phyloP scores from a whole-genome alignment of 2,888 invertebrate genomes.

The Noctua fimbriata region DNA sequence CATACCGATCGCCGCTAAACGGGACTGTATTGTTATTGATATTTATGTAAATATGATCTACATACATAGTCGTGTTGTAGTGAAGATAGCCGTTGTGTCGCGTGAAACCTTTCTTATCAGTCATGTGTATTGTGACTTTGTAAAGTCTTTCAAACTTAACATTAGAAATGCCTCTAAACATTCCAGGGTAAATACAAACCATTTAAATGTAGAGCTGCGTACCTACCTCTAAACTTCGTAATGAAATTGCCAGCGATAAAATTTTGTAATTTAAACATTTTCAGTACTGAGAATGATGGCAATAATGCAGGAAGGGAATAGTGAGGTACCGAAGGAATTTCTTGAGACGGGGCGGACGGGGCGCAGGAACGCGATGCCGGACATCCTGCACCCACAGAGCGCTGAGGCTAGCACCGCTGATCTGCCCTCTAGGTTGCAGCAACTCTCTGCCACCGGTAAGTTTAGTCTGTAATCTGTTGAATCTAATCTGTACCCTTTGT shows the following conservation, averaged over 20 bases:
- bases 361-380: slow-evolving; percentile 96
- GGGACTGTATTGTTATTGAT: slow-evolving; percentile 27
- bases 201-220: slow-evolving; percentile 11
- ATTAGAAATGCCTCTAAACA: slow-evolving; percentile 33
- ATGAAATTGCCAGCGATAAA: slow-evolving; percentile 35
- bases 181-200: slow-evolving; percentile 23
- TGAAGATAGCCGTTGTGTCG: slow-evolving; percentile 29
- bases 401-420: slow-evolving; percentile 94
- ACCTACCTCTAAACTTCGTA: slow-evolving; percentile 15
- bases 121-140: slow-evolving; percentile 49
- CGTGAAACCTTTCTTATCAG: slow-evolving; percentile 42
- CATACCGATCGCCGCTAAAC: slow-evolving; percentile 18
- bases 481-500: not conserved
- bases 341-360: slow-evolving; percentile 96
- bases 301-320: slow-evolving; percentile 90
- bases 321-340: slow-evolving; percentile 93
- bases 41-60: slow-evolving; percentile 41
- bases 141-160: slow-evolving; percentile 42
- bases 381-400: slow-evolving; percentile 94
- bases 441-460: slow-evolving; percentile 92
- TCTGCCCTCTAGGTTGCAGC: slow-evolving; percentile 93
- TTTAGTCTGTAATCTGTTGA: slow-evolving; percentile 19
- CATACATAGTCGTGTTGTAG: slow-evolving; percentile 27
- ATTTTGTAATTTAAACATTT: slow-evolving; percentile 59
- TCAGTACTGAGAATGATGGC: slow-evolving; percentile 91